phyloP scores from a whole-genome alignment of 2,113 vertebrate species.

The Synchiropus splendidus region DNA sequence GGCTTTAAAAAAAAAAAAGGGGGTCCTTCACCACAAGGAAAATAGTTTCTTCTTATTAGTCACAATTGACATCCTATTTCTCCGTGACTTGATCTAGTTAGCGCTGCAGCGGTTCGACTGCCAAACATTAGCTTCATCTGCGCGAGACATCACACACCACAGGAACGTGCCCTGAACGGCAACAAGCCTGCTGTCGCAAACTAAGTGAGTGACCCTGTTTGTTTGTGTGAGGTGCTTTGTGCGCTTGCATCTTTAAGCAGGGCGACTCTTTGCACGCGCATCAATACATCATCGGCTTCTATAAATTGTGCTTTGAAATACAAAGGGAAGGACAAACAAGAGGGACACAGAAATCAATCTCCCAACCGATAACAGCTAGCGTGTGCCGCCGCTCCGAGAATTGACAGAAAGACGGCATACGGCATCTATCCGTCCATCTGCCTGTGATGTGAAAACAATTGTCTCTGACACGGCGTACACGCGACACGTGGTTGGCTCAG shows the following conservation, averaged over 20 bases:
- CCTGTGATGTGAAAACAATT: constrained; percentile 55
- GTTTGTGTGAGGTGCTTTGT: constrained; percentile 34
- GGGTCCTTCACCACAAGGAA: constrained; percentile 26
- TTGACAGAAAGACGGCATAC: constrained; percentile 38
- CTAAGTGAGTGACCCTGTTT: constrained; percentile 35
- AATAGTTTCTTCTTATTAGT: constrained; percentile 46
- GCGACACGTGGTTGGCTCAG: constrained; percentile 11
- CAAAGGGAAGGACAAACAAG: constrained; percentile 60
- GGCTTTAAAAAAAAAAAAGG: constrained; percentile 11
- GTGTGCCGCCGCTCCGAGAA: constrained; percentile 29
- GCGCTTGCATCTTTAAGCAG: constrained; percentile 49
- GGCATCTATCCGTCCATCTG: constrained; percentile 47
- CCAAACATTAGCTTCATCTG: constrained; percentile 41
- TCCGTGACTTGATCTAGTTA: constrained; percentile 30
- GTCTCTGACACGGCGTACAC: constrained; percentile 39
- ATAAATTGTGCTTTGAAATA: constrained; percentile 55
- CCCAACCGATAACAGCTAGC: constrained; percentile 44
- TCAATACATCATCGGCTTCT: constrained; percentile 57
- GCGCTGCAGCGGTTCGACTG: constrained; percentile 31
- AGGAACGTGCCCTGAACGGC: constrained; percentile 54
- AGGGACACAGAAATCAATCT: constrained; percentile 63
- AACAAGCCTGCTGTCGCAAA: constrained; percentile 26
- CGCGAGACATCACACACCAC: constrained; percentile 22
- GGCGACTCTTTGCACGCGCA: constrained; percentile 37
- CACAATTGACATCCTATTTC: constrained; percentile 45